phyloP scores from a whole-genome alignment of 37 sponge, comb jelly and placozoan species.

The Ephydatia muelleri region DNA sequence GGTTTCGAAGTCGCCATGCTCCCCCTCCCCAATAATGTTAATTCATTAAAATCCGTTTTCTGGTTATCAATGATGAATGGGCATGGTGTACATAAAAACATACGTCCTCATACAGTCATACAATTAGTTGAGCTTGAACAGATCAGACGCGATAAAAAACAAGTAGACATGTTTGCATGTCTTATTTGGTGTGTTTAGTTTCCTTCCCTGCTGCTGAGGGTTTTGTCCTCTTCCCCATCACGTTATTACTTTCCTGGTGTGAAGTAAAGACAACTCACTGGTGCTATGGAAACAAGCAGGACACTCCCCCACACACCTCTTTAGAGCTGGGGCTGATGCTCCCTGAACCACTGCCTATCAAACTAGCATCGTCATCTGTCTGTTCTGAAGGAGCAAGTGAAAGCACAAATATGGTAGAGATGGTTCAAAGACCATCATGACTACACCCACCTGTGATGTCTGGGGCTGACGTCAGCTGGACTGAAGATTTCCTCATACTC shows the following conservation, averaged over 20 bases:
- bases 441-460: not conserved
- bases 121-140: not conserved
- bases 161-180: not conserved
- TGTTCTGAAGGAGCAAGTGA: too few species aligned
- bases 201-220: not conserved
- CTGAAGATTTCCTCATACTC: slow-evolving; percentile 11
- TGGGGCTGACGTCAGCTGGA: not conserved
- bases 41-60: not conserved
- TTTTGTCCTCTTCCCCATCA: not conserved
- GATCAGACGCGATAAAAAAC: not conserved
- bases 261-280: not conserved
- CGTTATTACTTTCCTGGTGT: not conserved
- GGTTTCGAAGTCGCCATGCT: not conserved
- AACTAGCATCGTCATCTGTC: too few species aligned
- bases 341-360: too few species aligned
- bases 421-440: too few species aligned
- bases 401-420: too few species aligned
- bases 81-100: not conserved
- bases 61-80: too few species aligned
- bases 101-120: not conserved
- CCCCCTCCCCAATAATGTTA: not conserved
- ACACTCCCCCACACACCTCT: too few species aligned
- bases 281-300: too few species aligned
- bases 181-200: not conserved
- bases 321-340: too few species aligned